These are phyloP conservation scores for Amia ocellicauda DNA, from an alignment of 2,113 vertebrate species.

Conservation along the genomic window DNA sequence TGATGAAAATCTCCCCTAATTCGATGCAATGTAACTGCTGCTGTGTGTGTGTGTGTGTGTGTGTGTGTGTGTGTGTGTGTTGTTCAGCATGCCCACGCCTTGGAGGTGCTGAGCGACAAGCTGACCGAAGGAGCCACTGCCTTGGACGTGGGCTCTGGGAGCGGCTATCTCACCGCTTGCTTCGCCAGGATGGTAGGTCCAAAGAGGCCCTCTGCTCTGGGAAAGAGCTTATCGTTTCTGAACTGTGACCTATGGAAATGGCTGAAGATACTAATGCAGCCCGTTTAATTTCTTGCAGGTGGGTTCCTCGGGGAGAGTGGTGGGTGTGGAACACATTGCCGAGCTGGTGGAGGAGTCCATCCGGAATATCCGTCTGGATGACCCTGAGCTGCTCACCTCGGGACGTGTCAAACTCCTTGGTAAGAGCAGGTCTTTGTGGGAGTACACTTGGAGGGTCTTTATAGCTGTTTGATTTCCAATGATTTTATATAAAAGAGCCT, in stretches of 20 bases:
- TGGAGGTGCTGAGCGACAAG: conserved; percentile 81
- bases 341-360: conserved; percentile 74
- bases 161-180: conserved; percentile 84
- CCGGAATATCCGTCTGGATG: conserved; percentile 73
- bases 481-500: too few relatives aligned
- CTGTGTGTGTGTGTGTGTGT: background rate
- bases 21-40: background rate
- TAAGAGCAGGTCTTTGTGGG: conserved; percentile 45
- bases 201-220: background rate
- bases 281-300: conserved; percentile 51
- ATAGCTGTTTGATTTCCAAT: too few relatives aligned
- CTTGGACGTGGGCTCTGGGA: conserved; percentile 87
- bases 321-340: conserved; percentile 84
- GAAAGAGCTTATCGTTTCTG: background rate
- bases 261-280: background rate
- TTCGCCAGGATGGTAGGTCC: conserved; percentile 83
- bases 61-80: background rate
- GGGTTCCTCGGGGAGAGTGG: conserved; percentile 73
- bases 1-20: too few relatives aligned
- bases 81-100: conserved; percentile 78
- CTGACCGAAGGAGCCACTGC: conserved; percentile 77
- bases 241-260: too few relatives aligned
- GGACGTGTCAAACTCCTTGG: conserved; percentile 74
- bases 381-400: conserved; percentile 71
- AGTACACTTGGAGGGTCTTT: too few relatives aligned